These are phyloP conservation scores for Ptilonorhynchus violaceus DNA, from an alignment of 2,113 vertebrate genomes.

Conservation along the genomic window DNA sequence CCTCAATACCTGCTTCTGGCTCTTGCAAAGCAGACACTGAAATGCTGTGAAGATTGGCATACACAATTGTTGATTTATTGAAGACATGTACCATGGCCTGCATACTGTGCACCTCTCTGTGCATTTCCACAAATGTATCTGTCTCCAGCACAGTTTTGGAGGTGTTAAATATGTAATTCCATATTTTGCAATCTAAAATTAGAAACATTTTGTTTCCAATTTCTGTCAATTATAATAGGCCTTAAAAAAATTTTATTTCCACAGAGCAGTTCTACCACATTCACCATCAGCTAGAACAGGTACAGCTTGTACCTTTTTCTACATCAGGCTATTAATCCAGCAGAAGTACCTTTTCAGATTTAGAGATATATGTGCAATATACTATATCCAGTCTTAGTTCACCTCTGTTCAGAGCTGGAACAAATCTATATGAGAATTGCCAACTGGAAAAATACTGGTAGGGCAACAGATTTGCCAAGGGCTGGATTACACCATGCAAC, in stretches of 20 bases:
- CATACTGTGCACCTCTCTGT: neutral
- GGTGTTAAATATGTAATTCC: neutral
- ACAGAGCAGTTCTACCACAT: neutral
- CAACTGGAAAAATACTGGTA: constrained; percentile 25
- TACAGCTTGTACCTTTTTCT: neutral
- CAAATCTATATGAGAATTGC: neutral
- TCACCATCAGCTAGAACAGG: neutral
- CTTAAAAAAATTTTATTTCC: neutral
- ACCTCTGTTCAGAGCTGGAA: constrained; percentile 15
- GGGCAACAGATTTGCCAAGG: neutral
- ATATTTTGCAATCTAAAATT: neutral
- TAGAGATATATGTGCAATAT: neutral
- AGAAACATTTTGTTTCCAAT: neutral
- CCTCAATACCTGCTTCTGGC: neutral
- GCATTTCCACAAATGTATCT: neutral
- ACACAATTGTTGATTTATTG: neutral
- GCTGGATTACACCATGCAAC: neutral
- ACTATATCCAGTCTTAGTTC: neutral
- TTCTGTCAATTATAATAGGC: neutral
- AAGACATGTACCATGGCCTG: neutral
- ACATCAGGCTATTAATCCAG: neutral
- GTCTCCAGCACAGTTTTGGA: neutral
- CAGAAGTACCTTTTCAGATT: neutral
- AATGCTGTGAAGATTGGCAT: neutral
- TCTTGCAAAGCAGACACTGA: neutral